Evolutionary conservation across 2,888 invertebrate genomes (phyloP).

Genomic region (Penaeus monodon): DNA sequence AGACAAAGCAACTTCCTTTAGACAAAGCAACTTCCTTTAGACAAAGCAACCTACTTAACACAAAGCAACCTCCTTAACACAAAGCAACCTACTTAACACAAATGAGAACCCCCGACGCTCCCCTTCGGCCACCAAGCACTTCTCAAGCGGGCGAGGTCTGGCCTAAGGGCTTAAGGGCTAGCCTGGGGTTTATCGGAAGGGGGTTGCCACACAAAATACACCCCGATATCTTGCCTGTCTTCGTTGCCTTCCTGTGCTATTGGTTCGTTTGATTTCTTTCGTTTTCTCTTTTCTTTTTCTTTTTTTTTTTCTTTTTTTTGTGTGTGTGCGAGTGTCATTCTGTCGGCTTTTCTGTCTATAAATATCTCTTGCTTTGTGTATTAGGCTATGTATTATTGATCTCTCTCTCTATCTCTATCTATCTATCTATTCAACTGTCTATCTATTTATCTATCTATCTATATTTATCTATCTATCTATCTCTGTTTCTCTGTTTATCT

Average conservation of each 20-base stretch:
- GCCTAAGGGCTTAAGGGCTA: no score
- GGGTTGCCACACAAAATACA: no score
- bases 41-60: no score
- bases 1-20: background rate
- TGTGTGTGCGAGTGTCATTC: background rate
- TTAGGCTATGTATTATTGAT: no score
- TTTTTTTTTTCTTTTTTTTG: background rate
- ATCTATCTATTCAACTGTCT: background rate
- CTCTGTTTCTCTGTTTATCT: background rate
- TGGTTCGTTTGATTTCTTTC: no score
- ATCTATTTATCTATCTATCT: conserved; percentile 1
- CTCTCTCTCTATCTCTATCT: conserved; percentile 14
- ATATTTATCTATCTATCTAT: background rate
- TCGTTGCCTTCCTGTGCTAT: background rate
- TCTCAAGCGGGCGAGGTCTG: no score
- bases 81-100: background rate
- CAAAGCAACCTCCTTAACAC: no score
- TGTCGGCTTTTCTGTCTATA: background rate
- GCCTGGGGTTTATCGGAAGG: no score
- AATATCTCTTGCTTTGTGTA: background rate
- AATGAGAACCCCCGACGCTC: no score
- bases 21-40: background rate
- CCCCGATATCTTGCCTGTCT: background rate
- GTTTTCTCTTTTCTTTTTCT: no score
- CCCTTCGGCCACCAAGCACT: no score